These are phyloP conservation scores for Arizona elegans DNA, from an alignment of 2,113 vertebrate species.

Conservation along the genomic window DNA sequence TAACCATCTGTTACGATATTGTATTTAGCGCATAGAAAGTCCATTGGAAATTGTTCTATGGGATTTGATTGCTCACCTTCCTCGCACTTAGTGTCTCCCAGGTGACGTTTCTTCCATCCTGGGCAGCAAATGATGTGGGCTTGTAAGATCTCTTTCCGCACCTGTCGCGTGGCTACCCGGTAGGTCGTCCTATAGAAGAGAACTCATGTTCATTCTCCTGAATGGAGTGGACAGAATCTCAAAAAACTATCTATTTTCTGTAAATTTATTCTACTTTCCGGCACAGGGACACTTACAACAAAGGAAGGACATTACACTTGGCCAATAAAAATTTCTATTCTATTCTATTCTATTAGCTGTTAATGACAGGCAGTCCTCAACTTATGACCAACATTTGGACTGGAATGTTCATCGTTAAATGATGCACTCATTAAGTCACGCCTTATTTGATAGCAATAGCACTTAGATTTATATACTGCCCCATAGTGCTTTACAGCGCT, in stretches of 20 bases:
- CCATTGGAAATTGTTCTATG: neutral
- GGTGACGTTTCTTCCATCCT: slow-evolving; percentile 65
- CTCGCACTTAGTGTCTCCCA: slow-evolving; percentile 58
- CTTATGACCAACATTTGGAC: too few species aligned
- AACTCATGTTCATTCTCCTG: neutral
- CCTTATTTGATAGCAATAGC: too few species aligned
- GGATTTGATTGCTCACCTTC: slow-evolving; percentile 53
- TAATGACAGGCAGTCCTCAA: neutral
- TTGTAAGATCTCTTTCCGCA: slow-evolving; percentile 56
- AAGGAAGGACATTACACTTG: neutral
- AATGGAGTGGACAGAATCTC: neutral
- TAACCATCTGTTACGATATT: neutral
- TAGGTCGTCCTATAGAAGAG: slow-evolving; percentile 59
- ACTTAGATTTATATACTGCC: too few species aligned
- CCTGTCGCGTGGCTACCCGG: slow-evolving; percentile 56
- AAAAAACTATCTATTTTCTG: neutral
- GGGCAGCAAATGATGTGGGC: slow-evolving; percentile 59
- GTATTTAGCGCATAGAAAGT: neutral
- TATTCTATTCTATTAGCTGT: too few species aligned
- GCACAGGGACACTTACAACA: neutral
- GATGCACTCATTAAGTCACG: too few species aligned
- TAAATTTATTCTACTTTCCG: neutral
- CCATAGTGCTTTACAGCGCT: too few species aligned
- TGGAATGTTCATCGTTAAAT: too few species aligned
- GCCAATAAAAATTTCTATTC: too few species aligned